Percentiles rank a stretch among this genome's conserved stretches.
phyloP scores from a whole-genome alignment of 2,113 vertebrate genomes.

The Tursiops truncatus region DNA sequence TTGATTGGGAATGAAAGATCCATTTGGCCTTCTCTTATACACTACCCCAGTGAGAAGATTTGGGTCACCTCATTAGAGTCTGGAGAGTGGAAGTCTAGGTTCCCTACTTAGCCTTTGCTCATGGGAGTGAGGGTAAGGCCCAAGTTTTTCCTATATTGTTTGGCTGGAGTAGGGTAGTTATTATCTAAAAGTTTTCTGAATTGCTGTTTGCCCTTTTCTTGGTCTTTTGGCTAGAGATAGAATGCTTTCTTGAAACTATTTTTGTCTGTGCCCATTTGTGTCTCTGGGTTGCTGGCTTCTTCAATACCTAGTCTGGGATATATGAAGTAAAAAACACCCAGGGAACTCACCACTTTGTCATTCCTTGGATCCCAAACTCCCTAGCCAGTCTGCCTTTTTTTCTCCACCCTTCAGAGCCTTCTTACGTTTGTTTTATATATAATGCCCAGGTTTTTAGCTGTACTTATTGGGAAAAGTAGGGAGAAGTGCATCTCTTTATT shows the following conservation, averaged over 20 bases:
- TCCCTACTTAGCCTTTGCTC: not conserved
- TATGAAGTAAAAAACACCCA: not conserved
- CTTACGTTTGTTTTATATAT: constrained; percentile 3
- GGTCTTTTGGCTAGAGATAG: not conserved
- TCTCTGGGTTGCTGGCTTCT: not conserved
- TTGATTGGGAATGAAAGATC: not conserved
- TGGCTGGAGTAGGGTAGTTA: not conserved
- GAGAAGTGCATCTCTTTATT: not conserved
- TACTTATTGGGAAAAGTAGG: not conserved
- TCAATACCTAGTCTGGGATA: not conserved
- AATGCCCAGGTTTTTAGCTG: not conserved
- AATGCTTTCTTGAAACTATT: constrained; percentile 1
- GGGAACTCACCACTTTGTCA: not conserved
- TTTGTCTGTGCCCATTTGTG: not conserved
- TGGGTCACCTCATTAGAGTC: not conserved
- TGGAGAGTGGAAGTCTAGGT: not conserved
- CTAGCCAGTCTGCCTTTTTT: not conserved
- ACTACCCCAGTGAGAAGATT: not conserved
- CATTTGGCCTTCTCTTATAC: not conserved
- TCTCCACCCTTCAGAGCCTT: not conserved
- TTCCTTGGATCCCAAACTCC: not conserved
- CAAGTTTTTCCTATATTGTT: not conserved
- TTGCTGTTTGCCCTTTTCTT: constrained; percentile 21
- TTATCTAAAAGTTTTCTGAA: constrained; percentile 19
- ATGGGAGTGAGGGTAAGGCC: not conserved